phyloP scores from a whole-genome alignment of 2,888 invertebrate species.

The Eristalinus sepulchralis region DNA sequence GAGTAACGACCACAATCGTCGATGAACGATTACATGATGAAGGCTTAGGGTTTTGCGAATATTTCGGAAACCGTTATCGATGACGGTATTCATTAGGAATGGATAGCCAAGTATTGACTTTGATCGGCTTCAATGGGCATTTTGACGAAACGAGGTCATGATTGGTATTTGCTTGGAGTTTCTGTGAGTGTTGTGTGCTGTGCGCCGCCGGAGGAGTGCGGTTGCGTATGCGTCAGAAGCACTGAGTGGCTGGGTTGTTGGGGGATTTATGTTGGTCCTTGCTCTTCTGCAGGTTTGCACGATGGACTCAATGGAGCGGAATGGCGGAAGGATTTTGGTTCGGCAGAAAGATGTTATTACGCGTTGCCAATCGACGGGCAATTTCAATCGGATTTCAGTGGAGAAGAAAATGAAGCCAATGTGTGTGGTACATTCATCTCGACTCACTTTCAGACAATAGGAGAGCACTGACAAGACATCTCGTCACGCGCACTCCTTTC shows the following conservation, averaged over 20 bases:
- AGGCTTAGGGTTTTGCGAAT: constrained; percentile 1
- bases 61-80: background rate
- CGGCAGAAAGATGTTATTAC: background rate
- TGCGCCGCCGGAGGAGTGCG: background rate
- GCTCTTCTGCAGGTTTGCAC: background rate
- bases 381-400: background rate
- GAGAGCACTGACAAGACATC: too few species aligned
- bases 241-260: background rate
- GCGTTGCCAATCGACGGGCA: background rate
- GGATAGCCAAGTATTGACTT: background rate
- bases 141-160: background rate
- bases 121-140: background rate
- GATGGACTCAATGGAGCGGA: background rate
- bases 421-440: too few species aligned
- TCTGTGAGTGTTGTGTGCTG: background rate
- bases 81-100: constrained; percentile 6
- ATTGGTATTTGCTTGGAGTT: background rate
- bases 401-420: background rate
- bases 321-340: background rate
- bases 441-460: too few species aligned
- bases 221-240: background rate
- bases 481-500: too few species aligned
- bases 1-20: constrained; percentile 27
- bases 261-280: background rate
- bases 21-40: constrained; percentile 29